Evolutionary conservation across 2,113 vertebrate species (phyloP).

Genomic region (Panurus biarmicus): DNA sequence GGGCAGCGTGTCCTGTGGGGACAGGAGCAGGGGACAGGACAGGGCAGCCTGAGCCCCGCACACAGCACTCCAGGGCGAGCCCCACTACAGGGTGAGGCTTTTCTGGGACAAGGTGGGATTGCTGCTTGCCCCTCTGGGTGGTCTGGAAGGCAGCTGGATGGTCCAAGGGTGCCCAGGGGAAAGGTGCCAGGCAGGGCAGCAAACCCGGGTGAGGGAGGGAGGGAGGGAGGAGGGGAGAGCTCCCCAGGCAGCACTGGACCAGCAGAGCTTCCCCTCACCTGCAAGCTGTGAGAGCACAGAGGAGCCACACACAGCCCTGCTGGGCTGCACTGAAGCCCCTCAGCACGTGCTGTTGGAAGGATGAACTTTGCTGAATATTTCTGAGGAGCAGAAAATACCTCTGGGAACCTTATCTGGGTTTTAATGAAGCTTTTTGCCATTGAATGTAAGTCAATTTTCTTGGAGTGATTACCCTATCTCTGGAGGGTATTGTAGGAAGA

Average conservation of each 20-base stretch:
- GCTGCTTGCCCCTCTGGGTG: neutral
- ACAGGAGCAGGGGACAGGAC: neutral
- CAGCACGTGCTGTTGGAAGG: neutral
- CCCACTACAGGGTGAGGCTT: too few relatives aligned
- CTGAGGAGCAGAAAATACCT: neutral
- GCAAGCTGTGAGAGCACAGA: fast-evolving
- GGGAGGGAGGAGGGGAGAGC: neutral
- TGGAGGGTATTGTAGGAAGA: conserved; percentile 38
- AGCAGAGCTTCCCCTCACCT: fast-evolving
- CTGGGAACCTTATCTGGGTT: conserved; percentile 20
- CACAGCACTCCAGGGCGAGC: too few relatives aligned
- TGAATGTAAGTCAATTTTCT: conserved; percentile 49
- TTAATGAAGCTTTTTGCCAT: conserved; percentile 54
- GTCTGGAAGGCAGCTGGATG: neutral
- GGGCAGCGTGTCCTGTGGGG: neutral
- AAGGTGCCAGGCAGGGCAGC: neutral
- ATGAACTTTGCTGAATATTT: neutral
- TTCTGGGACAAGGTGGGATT: neutral
- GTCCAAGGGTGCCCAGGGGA: neutral
- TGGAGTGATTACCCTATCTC: conserved; percentile 42
- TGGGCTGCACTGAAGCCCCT: neutral
- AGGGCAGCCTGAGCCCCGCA: neutral
- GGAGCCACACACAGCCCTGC: neutral
- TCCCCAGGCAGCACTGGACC: fast-evolving
- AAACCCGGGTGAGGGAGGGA: neutral